Percentiles rank a stretch among this genome's conserved stretches.
phyloP scores from a whole-genome alignment of 37 sponge, comb jelly and placozoan genomes.

The Cliona cf. orientalis region DNA sequence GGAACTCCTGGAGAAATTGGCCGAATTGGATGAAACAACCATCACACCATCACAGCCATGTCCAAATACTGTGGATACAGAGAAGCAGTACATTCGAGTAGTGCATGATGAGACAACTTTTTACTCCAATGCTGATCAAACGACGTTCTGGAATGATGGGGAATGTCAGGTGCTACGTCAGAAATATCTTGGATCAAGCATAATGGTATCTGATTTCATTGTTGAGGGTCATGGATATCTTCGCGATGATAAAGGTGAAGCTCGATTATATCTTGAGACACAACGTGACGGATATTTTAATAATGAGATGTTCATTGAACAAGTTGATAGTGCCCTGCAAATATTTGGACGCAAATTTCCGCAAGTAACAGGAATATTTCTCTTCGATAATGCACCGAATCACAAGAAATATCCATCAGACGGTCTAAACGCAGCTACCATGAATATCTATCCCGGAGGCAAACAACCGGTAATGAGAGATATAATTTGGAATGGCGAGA shows the following conservation, averaged over 20 bases:
- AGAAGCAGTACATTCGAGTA: constrained; percentile 24
- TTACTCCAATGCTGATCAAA: constrained; percentile 55
- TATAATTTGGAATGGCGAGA: constrained; percentile 44
- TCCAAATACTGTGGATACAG: too few species aligned
- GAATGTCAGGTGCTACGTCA: constrained; percentile 14
- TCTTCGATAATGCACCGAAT: too few species aligned
- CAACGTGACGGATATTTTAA: constrained; percentile 51
- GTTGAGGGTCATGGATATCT: constrained; percentile 59
- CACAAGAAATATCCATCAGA: too few species aligned
- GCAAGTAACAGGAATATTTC: too few species aligned
- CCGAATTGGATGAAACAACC: too few species aligned
- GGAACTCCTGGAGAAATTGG: not conserved
- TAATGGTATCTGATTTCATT: constrained; percentile 71
- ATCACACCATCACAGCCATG: too few species aligned
- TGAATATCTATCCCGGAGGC: constrained; percentile 69
- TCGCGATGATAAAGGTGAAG: constrained; percentile 14
- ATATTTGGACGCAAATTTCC: too few species aligned
- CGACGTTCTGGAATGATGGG: constrained; percentile 36
- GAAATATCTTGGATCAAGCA: constrained; percentile 28
- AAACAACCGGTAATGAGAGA: constrained; percentile 48
- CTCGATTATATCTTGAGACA: not conserved
- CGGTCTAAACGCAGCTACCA: constrained; percentile 37
- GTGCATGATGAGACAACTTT: constrained; percentile 63
- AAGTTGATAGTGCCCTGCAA: constrained; percentile 50
- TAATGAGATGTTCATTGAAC: constrained; percentile 38